Percentiles rank a stretch among this genome's conserved stretches.
These are phyloP conservation scores for Netelia fuscicornis DNA, from an alignment of 2,888 invertebrate genomes.

Conservation along the genomic window DNA sequence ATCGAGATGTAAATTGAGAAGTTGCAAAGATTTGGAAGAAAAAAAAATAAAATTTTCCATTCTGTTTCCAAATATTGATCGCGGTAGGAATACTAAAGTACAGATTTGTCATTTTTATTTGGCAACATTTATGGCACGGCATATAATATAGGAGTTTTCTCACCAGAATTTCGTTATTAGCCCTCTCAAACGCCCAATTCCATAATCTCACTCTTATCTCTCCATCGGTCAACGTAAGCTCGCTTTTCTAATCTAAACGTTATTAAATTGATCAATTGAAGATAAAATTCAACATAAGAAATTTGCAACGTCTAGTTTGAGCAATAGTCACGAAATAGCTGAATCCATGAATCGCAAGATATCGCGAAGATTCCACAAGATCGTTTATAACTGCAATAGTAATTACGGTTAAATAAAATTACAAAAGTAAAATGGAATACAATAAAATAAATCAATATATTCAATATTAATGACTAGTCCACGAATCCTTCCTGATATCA, in stretches of 20 bases:
- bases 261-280: constrained; percentile 36
- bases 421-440: not conserved
- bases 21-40: not conserved
- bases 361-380: constrained; percentile 29
- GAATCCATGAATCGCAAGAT: constrained; percentile 12
- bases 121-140: constrained; percentile 77
- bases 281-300: constrained; percentile 14
- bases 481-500: constrained; percentile 8
- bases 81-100: constrained; percentile 61
- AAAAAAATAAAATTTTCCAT: constrained; percentile 36
- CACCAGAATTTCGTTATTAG: constrained; percentile 56
- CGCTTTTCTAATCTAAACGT: constrained; percentile 61
- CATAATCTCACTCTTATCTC: constrained; percentile 56
- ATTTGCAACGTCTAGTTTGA: constrained; percentile 44
- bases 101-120: constrained; percentile 63
- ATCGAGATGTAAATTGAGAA: constrained; percentile 5
- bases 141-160: constrained; percentile 75
- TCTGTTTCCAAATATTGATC: constrained; percentile 55
- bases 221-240: constrained; percentile 60
- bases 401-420: constrained; percentile 4
- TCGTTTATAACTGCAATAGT: constrained; percentile 33
- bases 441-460: constrained; percentile 12
- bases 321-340: constrained; percentile 40
- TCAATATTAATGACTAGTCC: constrained; percentile 57
- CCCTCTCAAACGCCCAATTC: constrained; percentile 26